Base-by-base conservation (phyloP, 2,113 vertebrate species). In the Nesoenas mayeri region DNA sequence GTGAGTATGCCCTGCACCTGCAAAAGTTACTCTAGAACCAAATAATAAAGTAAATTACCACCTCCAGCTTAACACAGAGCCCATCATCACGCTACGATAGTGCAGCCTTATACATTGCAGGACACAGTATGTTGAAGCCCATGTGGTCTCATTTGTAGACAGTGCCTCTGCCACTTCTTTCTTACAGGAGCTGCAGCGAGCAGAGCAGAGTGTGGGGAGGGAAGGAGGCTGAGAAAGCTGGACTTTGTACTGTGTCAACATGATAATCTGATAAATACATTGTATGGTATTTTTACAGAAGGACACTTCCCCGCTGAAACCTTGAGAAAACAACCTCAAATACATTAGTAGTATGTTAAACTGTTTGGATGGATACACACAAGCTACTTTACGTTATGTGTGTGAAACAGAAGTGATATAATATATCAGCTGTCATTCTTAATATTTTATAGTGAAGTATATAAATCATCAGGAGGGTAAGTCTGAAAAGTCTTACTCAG, bases 61-160 rank as follows among this genome's bases (percentile, higher is more conserved):
- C 0, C 16, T 47, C 40, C 31, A 47, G 17, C 11, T 61, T 36
- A 48, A 58, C 29, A 22, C 20, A 10, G 2, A 8, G 36, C 11
- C 19, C 24, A 24, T 4, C n/a, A 5, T 16, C n/a, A 2, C 0
- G 0, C 56, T 54, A 5, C 0, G 1, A 13, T 31, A 0, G 1
- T 38, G 61, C 29, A 64, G 53, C 24, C 19, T 79, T 40, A 51
- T 38, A 26, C 0, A 0, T 25, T 1, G 0, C 36, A 25, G 47
- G 40, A 21, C 26, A 44, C 1, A 5, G 51, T 9, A 15, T 2
- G 0, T 0, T 12, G 34, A 36, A 40, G 61, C 21, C 11, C 19
- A 31, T 0, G 0, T 31, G 25, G 6, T 44, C 58, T 42, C 57
- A 11, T 2, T 54, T 70, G 19, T 5, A 24, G 29, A 5, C 16